Conservation (phyloP, 1,140 invertebrate species). For the Pissodes strobi region DNA sequence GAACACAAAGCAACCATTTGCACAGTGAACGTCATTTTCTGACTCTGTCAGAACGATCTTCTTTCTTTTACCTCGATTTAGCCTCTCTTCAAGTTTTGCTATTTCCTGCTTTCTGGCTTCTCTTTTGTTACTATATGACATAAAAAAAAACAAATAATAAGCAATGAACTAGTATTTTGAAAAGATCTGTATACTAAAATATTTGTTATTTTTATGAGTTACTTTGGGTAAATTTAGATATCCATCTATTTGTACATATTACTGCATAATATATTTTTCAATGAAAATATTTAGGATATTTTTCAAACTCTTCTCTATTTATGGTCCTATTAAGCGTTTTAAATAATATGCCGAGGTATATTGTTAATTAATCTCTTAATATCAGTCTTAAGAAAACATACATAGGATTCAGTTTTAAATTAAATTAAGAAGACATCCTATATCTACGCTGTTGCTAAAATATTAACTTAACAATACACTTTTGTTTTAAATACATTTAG, state of each 20-base stretch:
- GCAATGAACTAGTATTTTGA: no score
- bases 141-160: neutral
- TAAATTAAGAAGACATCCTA: no score
- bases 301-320: no score
- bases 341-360: no score
- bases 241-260: no score
- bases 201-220: neutral
- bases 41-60: slow-evolving; percentile 28
- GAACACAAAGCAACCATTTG: slow-evolving; percentile 1
- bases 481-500: no score
- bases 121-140: slow-evolving; percentile 8
- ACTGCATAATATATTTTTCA: no score
- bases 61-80: slow-evolving; percentile 36
- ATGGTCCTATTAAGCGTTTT: no score
- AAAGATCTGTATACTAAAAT: no score
- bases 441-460: no score
- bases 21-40: neutral
- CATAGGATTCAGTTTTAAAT: neutral
- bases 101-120: slow-evolving; percentile 27
- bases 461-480: no score
- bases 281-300: no score
- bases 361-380: neutral
- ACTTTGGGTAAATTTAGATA: neutral
- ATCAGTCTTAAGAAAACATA: neutral
- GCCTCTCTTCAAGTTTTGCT: slow-evolving; percentile 31